These are phyloP conservation scores for Limosa lapponica DNA, from an alignment of 2,797 vertebrate genomes.

Conservation along the genomic window DNA sequence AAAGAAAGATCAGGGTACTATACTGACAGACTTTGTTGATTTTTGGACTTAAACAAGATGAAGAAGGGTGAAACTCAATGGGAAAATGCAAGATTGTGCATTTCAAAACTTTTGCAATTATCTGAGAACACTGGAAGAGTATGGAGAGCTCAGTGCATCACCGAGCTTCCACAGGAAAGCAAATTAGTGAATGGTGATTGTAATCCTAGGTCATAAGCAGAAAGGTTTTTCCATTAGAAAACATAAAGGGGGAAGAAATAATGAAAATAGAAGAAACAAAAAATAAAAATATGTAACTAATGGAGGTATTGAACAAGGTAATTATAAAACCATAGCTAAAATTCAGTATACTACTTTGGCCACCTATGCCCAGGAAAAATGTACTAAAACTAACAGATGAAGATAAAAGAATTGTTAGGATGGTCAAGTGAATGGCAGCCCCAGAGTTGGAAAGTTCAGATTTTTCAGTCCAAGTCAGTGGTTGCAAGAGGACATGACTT, in stretches of 20 bases:
- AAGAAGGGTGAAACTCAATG: background rate
- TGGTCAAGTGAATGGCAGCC: background rate
- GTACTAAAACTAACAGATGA: background rate
- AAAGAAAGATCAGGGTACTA: background rate
- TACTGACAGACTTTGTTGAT: background rate
- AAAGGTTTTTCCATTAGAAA: background rate
- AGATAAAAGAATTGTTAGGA: background rate
- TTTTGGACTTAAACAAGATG: background rate
- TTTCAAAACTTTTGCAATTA: background rate
- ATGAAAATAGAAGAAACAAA: background rate
- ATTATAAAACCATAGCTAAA: background rate
- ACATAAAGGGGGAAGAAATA: background rate
- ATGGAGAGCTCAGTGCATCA: background rate
- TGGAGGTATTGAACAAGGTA: background rate
- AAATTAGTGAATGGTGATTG: background rate
- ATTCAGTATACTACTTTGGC: background rate
- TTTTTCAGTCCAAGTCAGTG: background rate
- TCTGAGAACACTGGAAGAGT: background rate
- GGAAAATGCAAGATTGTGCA: background rate
- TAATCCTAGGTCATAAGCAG: background rate
- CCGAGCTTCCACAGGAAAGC: background rate
- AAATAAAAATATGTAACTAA: background rate
- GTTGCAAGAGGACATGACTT: background rate
- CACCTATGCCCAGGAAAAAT: background rate
- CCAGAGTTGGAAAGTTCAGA: background rate